phyloP scores from a whole-genome alignment of 37 sponge, comb jelly and placozoan species.

The Haliclona indistincta region DNA sequence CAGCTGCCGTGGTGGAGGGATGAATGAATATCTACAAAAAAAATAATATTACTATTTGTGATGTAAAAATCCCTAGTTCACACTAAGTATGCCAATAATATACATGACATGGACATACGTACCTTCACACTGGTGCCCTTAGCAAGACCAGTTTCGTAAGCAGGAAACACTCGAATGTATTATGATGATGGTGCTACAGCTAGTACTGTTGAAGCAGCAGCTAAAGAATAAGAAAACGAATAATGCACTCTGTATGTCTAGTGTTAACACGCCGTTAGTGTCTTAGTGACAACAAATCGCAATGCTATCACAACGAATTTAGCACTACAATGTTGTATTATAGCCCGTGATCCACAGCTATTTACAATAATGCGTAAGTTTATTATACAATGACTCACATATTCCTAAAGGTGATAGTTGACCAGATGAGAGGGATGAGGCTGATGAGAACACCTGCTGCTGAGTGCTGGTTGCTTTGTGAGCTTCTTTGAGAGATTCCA shows the following conservation, averaged over 20 bases:
- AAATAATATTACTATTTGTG: background rate
- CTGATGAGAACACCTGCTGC: too few relatives aligned
- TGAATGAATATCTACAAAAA: slow-evolving; percentile 64
- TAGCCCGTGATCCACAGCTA: too few relatives aligned
- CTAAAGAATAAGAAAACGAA: too few relatives aligned
- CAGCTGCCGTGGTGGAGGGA: slow-evolving; percentile 24
- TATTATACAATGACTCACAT: background rate
- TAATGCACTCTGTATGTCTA: too few relatives aligned
- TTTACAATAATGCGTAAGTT: background rate
- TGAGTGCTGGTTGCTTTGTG: too few relatives aligned
- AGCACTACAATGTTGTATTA: background rate
- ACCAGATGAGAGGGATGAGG: background rate
- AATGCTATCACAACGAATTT: background rate
- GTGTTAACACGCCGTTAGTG: too few relatives aligned
- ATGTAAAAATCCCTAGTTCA: background rate
- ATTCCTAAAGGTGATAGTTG: background rate
- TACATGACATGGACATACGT: slow-evolving; percentile 14
- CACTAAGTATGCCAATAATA: too few relatives aligned
- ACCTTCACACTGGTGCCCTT: slow-evolving; percentile 86
- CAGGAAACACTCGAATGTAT: slow-evolving; percentile 56
- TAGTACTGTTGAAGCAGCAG: background rate
- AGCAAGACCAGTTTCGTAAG: slow-evolving; percentile 71
- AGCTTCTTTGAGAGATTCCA: too few relatives aligned
- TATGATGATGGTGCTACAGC: background rate
- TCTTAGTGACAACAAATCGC: background rate